Percentiles rank a stretch among this genome's conserved stretches.
These are phyloP conservation scores for Zaprionus vittiger DNA, from an alignment of 1,140 invertebrate genomes.

Conservation along the genomic window DNA sequence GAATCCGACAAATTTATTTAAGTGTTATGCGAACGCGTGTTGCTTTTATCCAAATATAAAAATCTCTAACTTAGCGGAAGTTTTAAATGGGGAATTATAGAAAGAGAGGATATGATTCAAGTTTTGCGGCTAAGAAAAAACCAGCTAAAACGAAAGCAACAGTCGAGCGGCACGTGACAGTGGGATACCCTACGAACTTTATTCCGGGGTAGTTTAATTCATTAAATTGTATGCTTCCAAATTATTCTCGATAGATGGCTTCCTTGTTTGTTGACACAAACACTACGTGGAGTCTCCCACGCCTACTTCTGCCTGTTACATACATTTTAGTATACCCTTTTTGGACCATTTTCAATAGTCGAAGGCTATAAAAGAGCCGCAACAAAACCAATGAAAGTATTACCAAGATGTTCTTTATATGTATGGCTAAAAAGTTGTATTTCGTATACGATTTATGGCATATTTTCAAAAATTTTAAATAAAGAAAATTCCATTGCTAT, in stretches of 20 bases:
- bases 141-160: no score
- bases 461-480: conserved; percentile 35
- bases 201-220: no score
- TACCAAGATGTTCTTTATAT: background rate
- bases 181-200: no score
- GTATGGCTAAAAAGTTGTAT: background rate
- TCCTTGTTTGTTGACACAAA: no score
- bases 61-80: conserved; percentile 25
- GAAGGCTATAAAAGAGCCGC: background rate
- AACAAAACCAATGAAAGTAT: background rate
- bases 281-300: no score
- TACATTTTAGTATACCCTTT: no score
- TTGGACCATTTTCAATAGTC: no score
- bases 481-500: conserved; percentile 31
- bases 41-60: conserved; percentile 20
- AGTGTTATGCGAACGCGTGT: conserved; percentile 36
- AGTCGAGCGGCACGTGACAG: no score
- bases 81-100: conserved; percentile 19
- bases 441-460: conserved; percentile 27
- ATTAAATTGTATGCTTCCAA: no score
- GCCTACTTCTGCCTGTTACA: no score
- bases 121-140: background rate
- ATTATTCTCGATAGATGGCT: no score
- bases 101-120: conserved; percentile 47
- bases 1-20: conserved; percentile 30